Evolutionary conservation across 2,888 invertebrate genomes (phyloP).

Genomic region (Saturnia japonica): DNA sequence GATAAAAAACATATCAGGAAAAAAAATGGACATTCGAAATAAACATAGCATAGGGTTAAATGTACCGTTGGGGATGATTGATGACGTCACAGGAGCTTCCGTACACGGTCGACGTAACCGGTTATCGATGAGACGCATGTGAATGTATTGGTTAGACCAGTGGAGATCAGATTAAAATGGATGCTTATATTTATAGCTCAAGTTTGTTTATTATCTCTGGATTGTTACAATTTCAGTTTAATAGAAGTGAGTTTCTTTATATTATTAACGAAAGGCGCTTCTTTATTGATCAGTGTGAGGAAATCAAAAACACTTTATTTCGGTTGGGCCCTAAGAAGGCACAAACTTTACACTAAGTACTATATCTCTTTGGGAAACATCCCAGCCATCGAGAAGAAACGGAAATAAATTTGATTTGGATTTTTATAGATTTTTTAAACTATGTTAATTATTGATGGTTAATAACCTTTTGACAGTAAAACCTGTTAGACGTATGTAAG

Average conservation of each 20-base stretch:
- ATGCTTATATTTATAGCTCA: background rate
- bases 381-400: too few species aligned
- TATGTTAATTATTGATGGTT: too few species aligned
- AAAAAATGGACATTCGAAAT: conserved; percentile 10
- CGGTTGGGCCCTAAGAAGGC: too few species aligned
- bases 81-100: conserved; percentile 21
- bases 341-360: too few species aligned
- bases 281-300: too few species aligned
- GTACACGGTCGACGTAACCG: conserved; percentile 14
- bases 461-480: too few species aligned
- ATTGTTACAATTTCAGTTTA: background rate
- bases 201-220: background rate
- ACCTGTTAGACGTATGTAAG: too few species aligned
- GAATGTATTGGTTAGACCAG: background rate
- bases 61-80: conserved; percentile 16
- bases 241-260: background rate
- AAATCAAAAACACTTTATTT: too few species aligned
- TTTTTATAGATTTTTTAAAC: too few species aligned
- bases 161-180: conserved; percentile 9
- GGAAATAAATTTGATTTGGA: too few species aligned
- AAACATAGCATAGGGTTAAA: conserved; percentile 17
- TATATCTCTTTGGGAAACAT: too few species aligned
- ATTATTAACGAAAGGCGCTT: background rate
- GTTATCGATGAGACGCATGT: background rate
- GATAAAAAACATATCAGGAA: background rate